Evolutionary conservation across 2,797 vertebrate genomes (phyloP).

Genomic region (Babyrousa celebensis): DNA sequence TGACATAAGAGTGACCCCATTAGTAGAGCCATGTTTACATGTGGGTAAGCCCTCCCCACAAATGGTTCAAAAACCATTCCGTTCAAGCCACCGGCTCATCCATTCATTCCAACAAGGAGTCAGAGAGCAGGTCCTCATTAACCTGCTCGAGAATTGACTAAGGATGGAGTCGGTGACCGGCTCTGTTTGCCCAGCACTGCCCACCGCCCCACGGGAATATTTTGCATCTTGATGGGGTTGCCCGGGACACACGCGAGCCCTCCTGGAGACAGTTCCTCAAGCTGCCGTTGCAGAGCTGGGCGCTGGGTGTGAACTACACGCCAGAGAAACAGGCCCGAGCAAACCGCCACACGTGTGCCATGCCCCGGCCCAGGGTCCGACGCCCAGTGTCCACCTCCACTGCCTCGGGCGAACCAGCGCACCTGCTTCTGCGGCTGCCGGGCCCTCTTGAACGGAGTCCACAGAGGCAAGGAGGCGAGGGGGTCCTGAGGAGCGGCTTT

Average conservation of each 20-base stretch:
- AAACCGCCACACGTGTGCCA: rapidly evolving
- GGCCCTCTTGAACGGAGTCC: rapidly evolving
- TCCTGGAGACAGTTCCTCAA: background rate
- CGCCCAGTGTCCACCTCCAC: background rate
- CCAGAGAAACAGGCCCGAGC: background rate
- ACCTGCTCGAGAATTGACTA: rapidly evolving
- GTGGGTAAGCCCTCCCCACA: background rate
- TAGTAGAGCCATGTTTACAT: background rate
- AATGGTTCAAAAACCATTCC: background rate
- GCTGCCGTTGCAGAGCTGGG: rapidly evolving
- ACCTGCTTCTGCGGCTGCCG: no score
- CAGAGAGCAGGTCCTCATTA: background rate
- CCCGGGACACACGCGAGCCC: rapidly evolving
- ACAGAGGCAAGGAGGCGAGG: rapidly evolving
- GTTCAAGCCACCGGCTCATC: background rate
- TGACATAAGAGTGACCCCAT: background rate
- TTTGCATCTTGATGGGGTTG: rapidly evolving
- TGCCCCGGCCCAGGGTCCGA: rapidly evolving
- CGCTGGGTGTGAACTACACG: rapidly evolving
- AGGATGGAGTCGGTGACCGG: rapidly evolving
- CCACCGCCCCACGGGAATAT: rapidly evolving
- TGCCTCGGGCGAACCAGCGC: no score
- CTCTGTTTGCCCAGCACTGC: background rate
- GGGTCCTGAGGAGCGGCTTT: background rate
- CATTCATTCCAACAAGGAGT: background rate